Conservation (phyloP, 1,140 invertebrate species). For the Dysdera silvatica region DNA sequence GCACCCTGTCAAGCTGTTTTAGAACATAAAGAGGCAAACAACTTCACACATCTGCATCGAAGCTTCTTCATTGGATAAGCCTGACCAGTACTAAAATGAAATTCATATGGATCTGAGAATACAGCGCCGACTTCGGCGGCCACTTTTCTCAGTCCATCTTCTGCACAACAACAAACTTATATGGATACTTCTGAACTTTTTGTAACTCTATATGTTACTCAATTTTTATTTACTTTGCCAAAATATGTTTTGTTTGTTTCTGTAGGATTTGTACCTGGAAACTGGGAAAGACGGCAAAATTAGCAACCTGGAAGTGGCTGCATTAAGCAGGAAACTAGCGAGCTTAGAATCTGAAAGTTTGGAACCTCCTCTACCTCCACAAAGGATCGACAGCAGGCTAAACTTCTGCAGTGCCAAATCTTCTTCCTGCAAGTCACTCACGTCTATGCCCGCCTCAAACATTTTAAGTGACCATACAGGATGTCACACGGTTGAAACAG, state of each 20-base stretch:
- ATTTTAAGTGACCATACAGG: conserved; percentile 1
- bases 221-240: too few species aligned
- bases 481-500: conserved; percentile 30
- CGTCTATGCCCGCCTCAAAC: neutral
- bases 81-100: too few species aligned
- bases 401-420: neutral
- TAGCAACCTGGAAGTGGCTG: conserved; percentile 34
- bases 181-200: neutral
- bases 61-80: too few species aligned
- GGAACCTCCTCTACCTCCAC: conserved; percentile 6
- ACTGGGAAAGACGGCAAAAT: conserved; percentile 29
- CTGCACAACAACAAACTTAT: neutral
- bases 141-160: neutral
- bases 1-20: too few species aligned
- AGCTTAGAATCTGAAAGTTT: conserved; percentile 12
- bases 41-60: too few species aligned
- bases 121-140: neutral
- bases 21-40: too few species aligned
- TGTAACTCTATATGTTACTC: too few species aligned
- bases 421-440: conserved; percentile 7
- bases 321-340: conserved; percentile 30
- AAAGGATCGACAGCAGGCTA: conserved; percentile 18
- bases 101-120: neutral
- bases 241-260: too few species aligned
- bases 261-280: neutral